Evolutionary conservation across 2,113 vertebrate species (phyloP).

Genomic region (Gnathonemus echidnorhynchus): DNA sequence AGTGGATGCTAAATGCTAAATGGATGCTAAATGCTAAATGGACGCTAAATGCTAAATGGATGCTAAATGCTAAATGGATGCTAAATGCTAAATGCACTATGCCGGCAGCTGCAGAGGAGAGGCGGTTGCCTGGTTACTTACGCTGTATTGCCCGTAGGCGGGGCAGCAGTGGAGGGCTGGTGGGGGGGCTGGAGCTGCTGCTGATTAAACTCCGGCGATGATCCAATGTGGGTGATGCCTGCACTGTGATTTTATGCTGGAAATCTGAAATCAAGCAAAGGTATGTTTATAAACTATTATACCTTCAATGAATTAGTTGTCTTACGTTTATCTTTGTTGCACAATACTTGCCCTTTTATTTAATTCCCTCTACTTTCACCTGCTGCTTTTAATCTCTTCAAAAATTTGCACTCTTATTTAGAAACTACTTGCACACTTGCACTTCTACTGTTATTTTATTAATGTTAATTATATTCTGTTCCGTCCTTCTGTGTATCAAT

Average conservation of each 20-base stretch:
- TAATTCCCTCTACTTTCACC: background rate
- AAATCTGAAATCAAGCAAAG: slow-evolving; percentile 70
- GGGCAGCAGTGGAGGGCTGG: slow-evolving; percentile 83
- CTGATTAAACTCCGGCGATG: slow-evolving; percentile 82
- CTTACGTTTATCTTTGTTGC: background rate
- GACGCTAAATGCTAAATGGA: too few species aligned
- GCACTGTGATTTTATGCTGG: slow-evolving; percentile 97
- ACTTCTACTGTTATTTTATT: background rate
- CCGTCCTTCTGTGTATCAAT: background rate
- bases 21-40: background rate
- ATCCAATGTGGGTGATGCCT: slow-evolving; percentile 90
- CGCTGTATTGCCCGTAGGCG: slow-evolving; percentile 92
- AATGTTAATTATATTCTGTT: background rate
- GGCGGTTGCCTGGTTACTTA: slow-evolving; percentile 49
- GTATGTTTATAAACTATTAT: background rate
- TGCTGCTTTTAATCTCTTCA: background rate
- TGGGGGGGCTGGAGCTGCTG: slow-evolving; percentile 83
- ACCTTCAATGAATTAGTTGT: background rate
- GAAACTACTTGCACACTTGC: background rate
- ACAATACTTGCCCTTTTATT: background rate
- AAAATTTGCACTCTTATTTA: background rate
- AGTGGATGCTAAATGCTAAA: too few species aligned
- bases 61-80: too few species aligned
- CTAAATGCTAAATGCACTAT: background rate
- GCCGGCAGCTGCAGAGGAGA: background rate